Evolutionary conservation across 2,888 invertebrate species (phyloP), one percentile per base, ranked within the genome.

Genomic region (Halictus quadricinctus): DNA sequence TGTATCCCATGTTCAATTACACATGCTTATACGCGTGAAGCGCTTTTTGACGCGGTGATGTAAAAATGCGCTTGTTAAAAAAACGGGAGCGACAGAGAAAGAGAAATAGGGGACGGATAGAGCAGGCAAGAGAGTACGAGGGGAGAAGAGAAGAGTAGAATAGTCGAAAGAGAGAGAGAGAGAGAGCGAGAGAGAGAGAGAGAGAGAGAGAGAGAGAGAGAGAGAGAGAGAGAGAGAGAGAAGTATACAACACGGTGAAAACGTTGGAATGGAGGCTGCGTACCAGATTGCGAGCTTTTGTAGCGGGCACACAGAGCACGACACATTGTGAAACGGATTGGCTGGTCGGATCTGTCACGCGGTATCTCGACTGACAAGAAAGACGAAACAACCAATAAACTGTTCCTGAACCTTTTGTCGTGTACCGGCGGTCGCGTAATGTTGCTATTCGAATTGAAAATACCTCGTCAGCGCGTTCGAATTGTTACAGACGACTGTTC

Each of bases 351-450:
- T 88, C 88, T 89, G 89, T 88, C 88, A 88, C 88, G 88, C 85
- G 89, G 88, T 90, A 90, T 90, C 90, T 85, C 84, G 85, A 88
- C 84, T 83, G 88, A 88, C 90, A 90, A 87, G 89, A 87, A 89
- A 90, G 88, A 89, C 88, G 89, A 84, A 89, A 90, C 90, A 88
- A 84, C 90, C 89, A 89, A 89, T 89, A 90, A 90, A 89, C 90
- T 87, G 90, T 86, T 86, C 80, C 89, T 86, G 85, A 85, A 72
- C 87, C 89, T 87, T 89, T 89, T 89, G 89, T 89, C 76, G 84
- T 81, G 83, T 72, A 76, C 76, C 83, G 80, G 83, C 48, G 87
- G 83, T 83, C 85, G 80, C 80, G 89, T 85, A 85, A 85, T 79
- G 81, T 82, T 84, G 80, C 80, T 72, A 81, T 82, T 84, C 86